Percentiles rank a stretch among this genome's conserved stretches.
Conservation (phyloP, 2,888 invertebrate species). For the Gymnosoma rotundatum region DNA sequence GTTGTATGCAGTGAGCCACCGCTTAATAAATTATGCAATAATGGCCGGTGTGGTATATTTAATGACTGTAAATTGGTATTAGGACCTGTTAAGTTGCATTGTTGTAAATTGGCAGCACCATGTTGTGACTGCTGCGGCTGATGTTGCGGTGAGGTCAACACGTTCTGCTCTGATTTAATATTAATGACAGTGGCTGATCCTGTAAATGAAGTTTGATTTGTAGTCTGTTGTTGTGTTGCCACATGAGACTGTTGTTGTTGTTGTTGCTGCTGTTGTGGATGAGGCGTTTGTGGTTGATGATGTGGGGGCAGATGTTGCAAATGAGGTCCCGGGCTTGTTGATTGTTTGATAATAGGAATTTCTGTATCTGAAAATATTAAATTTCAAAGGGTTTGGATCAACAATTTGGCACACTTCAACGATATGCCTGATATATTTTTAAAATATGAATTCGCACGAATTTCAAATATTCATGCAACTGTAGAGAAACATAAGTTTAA, state of each 20-base stretch:
- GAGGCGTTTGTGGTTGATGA: slow-evolving; percentile 75
- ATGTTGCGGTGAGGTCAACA: slow-evolving; percentile 77
- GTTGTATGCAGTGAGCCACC: slow-evolving; percentile 82
- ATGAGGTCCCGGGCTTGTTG: slow-evolving; percentile 82
- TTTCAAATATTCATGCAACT: too few species aligned
- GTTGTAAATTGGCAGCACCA: slow-evolving; percentile 70
- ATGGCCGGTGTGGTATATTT: slow-evolving; percentile 81
- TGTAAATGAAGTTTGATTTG: slow-evolving; percentile 74
- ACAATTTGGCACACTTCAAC: too few species aligned
- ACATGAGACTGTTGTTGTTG: slow-evolving; percentile 74
- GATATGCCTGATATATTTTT: too few species aligned
- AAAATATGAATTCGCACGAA: too few species aligned
- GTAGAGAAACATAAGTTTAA: too few species aligned
- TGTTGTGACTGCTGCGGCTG: slow-evolving; percentile 74
- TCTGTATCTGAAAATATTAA: slow-evolving; percentile 80
- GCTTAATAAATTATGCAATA: slow-evolving; percentile 82
- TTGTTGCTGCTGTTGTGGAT: slow-evolving; percentile 76
- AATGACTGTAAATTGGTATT: slow-evolving; percentile 78
- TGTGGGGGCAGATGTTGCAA: slow-evolving; percentile 79
- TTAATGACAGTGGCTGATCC: slow-evolving; percentile 78
- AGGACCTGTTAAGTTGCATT: slow-evolving; percentile 72
- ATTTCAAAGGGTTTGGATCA: not conserved
- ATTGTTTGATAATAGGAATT: slow-evolving; percentile 83
- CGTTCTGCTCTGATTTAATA: slow-evolving; percentile 80
- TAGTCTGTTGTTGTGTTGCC: slow-evolving; percentile 72